Percentiles rank a stretch among this genome's conserved stretches.
Evolutionary conservation across 2,113 vertebrate species (phyloP).

Genomic region (Scomber scombrus): DNA sequence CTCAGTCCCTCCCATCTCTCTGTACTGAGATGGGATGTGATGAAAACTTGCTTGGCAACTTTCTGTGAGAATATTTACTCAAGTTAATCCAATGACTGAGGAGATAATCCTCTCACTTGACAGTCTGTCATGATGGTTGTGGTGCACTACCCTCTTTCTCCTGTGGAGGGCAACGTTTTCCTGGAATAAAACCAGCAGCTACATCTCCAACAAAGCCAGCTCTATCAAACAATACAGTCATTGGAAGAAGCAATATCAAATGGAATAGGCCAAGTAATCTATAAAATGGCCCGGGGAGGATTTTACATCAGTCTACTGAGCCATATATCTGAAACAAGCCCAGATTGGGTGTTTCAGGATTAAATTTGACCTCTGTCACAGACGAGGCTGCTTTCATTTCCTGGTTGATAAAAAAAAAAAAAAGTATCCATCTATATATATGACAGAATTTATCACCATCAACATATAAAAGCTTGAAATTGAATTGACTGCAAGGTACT

Average conservation of each 20-base stretch:
- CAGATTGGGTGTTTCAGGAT: slow-evolving; percentile 55
- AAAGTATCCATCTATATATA: slow-evolving; percentile 37
- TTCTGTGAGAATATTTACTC: slow-evolving; percentile 71
- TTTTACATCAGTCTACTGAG: slow-evolving; percentile 40
- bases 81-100: slow-evolving; percentile 52
- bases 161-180: slow-evolving; percentile 63
- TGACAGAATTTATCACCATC: slow-evolving; percentile 44
- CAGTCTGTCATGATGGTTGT: not conserved
- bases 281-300: slow-evolving; percentile 52
- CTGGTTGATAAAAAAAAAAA: slow-evolving; percentile 47
- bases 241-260: slow-evolving; percentile 38
- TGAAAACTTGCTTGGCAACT: slow-evolving; percentile 55
- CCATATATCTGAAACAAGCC: slow-evolving; percentile 48
- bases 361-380: slow-evolving; percentile 59
- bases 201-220: slow-evolving; percentile 21
- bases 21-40: slow-evolving; percentile 19
- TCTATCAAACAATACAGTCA: slow-evolving; percentile 31
- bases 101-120: slow-evolving; percentile 56
- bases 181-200: slow-evolving; percentile 15
- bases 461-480: slow-evolving; percentile 23
- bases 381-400: slow-evolving; percentile 49
- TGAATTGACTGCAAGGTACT: slow-evolving; percentile 8
- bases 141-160: not conserved
- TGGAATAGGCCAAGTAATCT: slow-evolving; percentile 51
- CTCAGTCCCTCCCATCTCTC: slow-evolving; percentile 26